A percentile compares a stretch with the other conserved stretches of the same genome.
Evolutionary conservation across 2,797 vertebrate genomes (phyloP).

Genomic region (Anguilla obscura): DNA sequence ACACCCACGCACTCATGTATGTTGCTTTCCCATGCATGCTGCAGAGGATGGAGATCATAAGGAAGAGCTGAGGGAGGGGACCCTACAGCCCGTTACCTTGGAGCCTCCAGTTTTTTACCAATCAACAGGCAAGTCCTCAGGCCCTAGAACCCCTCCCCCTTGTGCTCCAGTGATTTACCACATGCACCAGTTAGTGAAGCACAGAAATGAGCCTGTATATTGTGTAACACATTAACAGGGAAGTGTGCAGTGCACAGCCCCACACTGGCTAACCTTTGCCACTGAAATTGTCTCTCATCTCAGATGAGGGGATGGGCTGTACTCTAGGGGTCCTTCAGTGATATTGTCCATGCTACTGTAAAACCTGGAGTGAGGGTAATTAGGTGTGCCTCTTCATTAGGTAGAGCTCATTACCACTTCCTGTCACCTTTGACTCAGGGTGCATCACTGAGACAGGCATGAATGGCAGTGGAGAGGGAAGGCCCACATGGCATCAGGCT

Average conservation of each 20-base stretch:
- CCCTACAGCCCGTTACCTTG: neutral
- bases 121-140: neutral
- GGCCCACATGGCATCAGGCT: conserved; percentile 27
- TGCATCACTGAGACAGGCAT: conserved; percentile 36
- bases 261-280: neutral
- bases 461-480: conserved; percentile 35
- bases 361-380: neutral
- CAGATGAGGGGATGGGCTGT: neutral
- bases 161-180: neutral
- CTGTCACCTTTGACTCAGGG: conserved; percentile 45
- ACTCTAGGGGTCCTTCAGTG: neutral
- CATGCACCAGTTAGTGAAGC: neutral
- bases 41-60: conserved; percentile 8
- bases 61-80: neutral
- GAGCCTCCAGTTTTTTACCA: neutral
- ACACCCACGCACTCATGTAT: neutral
- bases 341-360: conserved; percentile 1
- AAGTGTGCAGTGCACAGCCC: neutral
- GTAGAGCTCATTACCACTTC: conserved; percentile 41
- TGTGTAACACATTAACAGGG: neutral
- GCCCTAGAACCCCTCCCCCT: neutral
- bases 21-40: neutral
- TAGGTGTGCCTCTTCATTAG: neutral
- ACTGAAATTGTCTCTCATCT: conserved; percentile 33
- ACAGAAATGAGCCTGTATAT: neutral